Evolutionary conservation across 2,888 invertebrate genomes (phyloP), one percentile per base, ranked within the genome.

Genomic region (Andrena minutula): DNA sequence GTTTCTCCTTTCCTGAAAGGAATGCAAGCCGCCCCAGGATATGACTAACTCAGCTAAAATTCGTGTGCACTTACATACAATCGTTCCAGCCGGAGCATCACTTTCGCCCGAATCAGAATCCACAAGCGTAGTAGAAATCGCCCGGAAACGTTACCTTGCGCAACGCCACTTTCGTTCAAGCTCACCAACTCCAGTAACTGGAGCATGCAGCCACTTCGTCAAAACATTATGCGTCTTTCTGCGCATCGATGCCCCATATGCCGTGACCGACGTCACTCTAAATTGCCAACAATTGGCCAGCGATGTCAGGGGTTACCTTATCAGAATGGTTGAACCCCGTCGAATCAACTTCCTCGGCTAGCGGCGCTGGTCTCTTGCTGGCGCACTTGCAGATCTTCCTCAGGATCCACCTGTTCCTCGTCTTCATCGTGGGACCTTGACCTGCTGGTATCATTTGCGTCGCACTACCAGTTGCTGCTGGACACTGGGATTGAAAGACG

Each of bases 381-480:
- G 89, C 91, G 78, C 92, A 93, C 86, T 90, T 92, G 89, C 91
- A 93, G 47, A 93, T 83, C 75, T 87, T 92, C 64, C 88, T 88
- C 51, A 93, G 82, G 23, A 93, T 66, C 30, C 92, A 91, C 53
- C 83, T 87, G 76, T 91, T 91, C 75, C 91, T 92, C 12, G 88
- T 90, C 79, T 92, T 91, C 93, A 93, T 92, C n/a, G 53, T 70
- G 32, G 12, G 26, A 20, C 88, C 75, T 84, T 75, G 87, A 77
- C 76, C 75, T 41, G 51, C 41, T 60, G 73, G 82, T 61, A 75
- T 56, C 60, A 47, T 79, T 60, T n/a, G 26, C n/a, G 32, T 10
- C 30, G 8, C 65, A 35, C 49, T 51, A 58, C 47, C 79, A n/a
- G 23, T 8, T 26, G 30, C 7, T n/a, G 20, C 1, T 10, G 30